Evolutionary conservation across 2,888 invertebrate species (phyloP).

Genomic region (Aphelenchoides bicaudatus): DNA sequence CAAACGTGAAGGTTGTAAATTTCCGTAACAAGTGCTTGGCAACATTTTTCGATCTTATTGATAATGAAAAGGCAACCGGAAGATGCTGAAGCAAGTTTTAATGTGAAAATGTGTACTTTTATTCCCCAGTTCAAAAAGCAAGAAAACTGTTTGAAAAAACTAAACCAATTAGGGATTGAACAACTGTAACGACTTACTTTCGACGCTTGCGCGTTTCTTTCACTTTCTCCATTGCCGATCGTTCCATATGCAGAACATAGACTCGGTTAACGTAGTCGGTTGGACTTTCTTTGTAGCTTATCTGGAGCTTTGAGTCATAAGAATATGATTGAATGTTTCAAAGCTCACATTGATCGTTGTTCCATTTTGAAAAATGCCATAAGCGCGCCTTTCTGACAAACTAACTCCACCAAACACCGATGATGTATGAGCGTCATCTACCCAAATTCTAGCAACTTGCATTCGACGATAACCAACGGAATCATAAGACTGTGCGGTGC

Average conservation of each 20-base stretch:
- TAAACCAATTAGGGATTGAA: too few relatives aligned
- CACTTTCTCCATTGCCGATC: neutral
- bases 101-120: neutral
- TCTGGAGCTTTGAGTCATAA: too few relatives aligned
- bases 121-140: too few relatives aligned
- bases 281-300: neutral
- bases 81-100: neutral
- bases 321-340: neutral
- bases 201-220: neutral
- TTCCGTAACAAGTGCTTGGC: too few relatives aligned
- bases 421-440: neutral
- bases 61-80: neutral
- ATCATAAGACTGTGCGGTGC: neutral
- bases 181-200: too few relatives aligned
- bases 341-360: neutral
- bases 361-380: constrained; percentile 7
- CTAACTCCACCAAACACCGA: neutral
- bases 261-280: constrained; percentile 1
- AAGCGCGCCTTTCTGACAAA: neutral
- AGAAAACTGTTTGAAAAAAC: too few relatives aligned
- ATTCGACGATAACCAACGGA: constrained; percentile 4
- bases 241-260: constrained; percentile 7
- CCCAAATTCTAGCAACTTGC: constrained; percentile 11
- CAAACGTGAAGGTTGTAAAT: too few relatives aligned
- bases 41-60: too few relatives aligned